These are phyloP conservation scores for Chaunax sp. DNA, from an alignment of 2,797 vertebrate species.

Conservation along the genomic window DNA sequence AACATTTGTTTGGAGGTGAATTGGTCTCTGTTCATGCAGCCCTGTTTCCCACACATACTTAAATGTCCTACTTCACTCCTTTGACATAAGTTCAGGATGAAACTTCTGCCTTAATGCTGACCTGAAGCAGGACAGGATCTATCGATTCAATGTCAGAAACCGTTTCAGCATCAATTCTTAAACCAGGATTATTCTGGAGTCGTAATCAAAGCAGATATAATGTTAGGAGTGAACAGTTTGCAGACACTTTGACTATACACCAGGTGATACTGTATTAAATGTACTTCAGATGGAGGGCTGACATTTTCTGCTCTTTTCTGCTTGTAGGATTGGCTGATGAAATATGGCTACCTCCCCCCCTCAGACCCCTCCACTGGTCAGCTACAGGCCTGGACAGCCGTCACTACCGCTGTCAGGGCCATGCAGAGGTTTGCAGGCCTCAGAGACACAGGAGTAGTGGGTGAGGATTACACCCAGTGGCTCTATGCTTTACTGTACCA, in stretches of 20 bases:
- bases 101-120: no score
- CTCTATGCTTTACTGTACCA: neutral
- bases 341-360: conserved; percentile 84
- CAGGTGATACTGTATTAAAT: neutral
- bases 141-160: no score
- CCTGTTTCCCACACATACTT: no score
- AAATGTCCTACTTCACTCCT: no score
- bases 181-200: neutral
- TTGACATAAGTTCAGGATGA: no score
- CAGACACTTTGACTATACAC: neutral
- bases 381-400: conserved; percentile 83
- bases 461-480: conserved; percentile 49
- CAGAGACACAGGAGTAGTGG: conserved; percentile 77
- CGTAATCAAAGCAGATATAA: neutral
- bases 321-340: conserved; percentile 82
- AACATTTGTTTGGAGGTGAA: no score
- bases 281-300: neutral
- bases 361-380: conserved; percentile 81
- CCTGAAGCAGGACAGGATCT: no score
- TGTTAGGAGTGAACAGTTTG: neutral
- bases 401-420: conserved; percentile 77
- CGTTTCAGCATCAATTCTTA: neutral
- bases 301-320: neutral
- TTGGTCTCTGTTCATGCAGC: no score
- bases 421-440: conserved; percentile 86